phyloP scores from a whole-genome alignment of 2,113 vertebrate species.

The Oostethus manadensis region DNA sequence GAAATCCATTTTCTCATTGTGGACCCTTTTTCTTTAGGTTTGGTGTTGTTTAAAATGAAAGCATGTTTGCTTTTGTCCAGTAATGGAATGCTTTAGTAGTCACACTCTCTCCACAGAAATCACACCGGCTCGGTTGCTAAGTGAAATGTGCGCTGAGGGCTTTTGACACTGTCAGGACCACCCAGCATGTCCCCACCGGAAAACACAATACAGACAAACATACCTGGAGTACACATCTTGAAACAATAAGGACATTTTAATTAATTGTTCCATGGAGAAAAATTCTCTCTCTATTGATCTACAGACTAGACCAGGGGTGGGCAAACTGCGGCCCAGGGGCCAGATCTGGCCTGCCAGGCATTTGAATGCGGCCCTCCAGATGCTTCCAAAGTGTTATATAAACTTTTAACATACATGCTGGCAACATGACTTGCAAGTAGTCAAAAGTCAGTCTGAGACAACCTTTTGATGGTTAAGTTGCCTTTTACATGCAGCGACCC shows the following conservation, averaged over 20 bases:
- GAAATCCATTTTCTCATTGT: not conserved
- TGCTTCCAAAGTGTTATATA: no score
- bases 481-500: no score
- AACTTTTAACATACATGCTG: no score
- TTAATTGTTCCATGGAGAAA: not conserved
- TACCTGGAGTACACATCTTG: not conserved
- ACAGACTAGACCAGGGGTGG: no score
- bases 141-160: constrained; percentile 31
- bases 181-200: constrained; percentile 19
- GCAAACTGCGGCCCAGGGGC: no score
- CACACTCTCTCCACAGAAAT: constrained; percentile 52
- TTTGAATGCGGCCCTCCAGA: no score
- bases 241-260: not conserved
- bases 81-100: constrained; percentile 29
- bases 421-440: no score
- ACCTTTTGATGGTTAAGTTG: no score
- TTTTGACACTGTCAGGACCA: constrained; percentile 34
- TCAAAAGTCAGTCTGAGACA: no score
- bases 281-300: no score
- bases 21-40: not conserved
- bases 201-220: constrained; percentile 36
- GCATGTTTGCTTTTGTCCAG: constrained; percentile 12
- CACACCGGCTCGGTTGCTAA: constrained; percentile 48
- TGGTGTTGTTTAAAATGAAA: constrained; percentile 19
- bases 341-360: no score